Base-by-base conservation (phyloP, 1,140 invertebrate species). In the Drosophila littoralis region DNA sequence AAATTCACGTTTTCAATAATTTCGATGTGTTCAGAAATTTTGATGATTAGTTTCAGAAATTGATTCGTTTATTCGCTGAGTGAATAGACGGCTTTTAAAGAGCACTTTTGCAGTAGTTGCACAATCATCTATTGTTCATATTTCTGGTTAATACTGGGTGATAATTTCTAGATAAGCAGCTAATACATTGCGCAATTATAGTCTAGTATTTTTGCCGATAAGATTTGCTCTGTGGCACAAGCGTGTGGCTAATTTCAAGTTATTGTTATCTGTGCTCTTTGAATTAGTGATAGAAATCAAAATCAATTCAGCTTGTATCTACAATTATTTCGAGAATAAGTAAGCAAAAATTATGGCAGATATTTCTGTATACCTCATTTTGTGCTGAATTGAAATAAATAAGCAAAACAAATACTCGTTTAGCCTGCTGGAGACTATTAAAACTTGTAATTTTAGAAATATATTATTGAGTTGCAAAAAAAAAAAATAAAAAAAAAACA, bases 141-240 rank as follows among this genome's bases (percentile, higher is more conserved):
- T 59, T 65, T 65, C 50, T 13, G 22, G 32, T 32, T 43, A 60
- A 28, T 61, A 17, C 33, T 12, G 36, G 6, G 36, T 22, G 12
- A 68, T 38, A 38, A 52, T 15, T 46, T 5, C 8, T 35, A 22
- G 70, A 46, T 69, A 69, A 68, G 66, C 17, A 36, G 8, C 38
- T 22, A 60, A 28, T 58, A 51, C 61, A 45, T 40, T 7, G 57
- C 38, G 13, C 40, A 60, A 54, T 60, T 46, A 50, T 17, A 48
- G 28, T 58, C 51, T 8, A 66, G 40, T 38, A 51, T 46, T 43
- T 50, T 4, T n/a, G 17, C 7, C 38, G 52, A 72, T 72, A 67
- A 76, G 69, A 57, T 57, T 57, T 54, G 28, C 42, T 36, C 7
- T 43, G 12, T 40, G 43, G 22, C 22, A 22, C 22, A 22, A 38